Percentiles rank a stretch among this genome's conserved stretches.
Evolutionary conservation across 2,888 invertebrate genomes (phyloP).

Genomic region (Bellardia bayeri): DNA sequence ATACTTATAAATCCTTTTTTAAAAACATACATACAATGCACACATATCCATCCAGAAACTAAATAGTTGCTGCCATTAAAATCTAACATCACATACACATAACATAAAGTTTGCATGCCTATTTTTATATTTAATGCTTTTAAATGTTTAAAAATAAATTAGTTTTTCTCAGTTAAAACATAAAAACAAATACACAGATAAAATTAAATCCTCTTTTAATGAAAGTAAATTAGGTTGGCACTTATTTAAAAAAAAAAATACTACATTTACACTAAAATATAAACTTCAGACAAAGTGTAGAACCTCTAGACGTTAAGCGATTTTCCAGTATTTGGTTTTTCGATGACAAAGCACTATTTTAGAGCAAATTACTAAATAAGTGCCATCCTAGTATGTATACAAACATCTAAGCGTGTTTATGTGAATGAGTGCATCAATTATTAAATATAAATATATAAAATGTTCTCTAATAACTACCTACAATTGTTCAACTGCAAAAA

Average conservation of each 20-base stretch:
- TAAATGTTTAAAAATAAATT: constrained; percentile 38
- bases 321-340: too few relatives aligned
- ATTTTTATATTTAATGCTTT: background rate
- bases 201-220: constrained; percentile 42
- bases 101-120: background rate
- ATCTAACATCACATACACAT: too few relatives aligned
- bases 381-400: background rate
- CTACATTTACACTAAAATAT: too few relatives aligned
- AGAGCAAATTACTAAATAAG: too few relatives aligned
- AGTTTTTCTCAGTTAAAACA: constrained; percentile 3
- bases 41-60: too few relatives aligned
- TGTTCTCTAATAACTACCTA: constrained; percentile 20
- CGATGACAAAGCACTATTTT: too few relatives aligned
- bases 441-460: constrained; percentile 7
- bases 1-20: background rate
- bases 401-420: background rate
- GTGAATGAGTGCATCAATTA: background rate
- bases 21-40: too few relatives aligned
- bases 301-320: too few relatives aligned
- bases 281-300: too few relatives aligned
- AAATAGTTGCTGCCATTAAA: too few relatives aligned
- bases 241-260: too few relatives aligned
- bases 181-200: background rate
- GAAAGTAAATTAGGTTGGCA: too few relatives aligned
- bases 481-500: background rate